Conservation (phyloP, 2,797 vertebrate species). For the Clamator glandarius region DNA sequence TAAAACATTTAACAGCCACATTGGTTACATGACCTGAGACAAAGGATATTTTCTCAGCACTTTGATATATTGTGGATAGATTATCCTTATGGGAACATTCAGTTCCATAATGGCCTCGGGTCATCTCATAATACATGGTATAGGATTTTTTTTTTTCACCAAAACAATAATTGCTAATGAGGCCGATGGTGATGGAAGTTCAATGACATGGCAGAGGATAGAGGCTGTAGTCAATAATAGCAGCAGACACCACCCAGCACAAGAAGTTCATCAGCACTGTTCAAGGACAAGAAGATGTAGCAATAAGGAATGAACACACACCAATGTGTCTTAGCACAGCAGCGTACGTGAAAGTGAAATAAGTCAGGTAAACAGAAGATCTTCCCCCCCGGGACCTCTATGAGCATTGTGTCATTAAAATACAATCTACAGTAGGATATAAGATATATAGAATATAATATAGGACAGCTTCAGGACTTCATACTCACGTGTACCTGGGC, state of each 20-base stretch:
- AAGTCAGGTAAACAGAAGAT: neutral
- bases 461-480: neutral
- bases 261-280: neutral
- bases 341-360: neutral
- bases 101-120: constrained; percentile 55
- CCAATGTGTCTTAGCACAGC: neutral
- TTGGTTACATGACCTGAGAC: constrained; percentile 68
- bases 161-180: constrained; percentile 70
- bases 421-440: neutral
- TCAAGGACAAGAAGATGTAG: constrained; percentile 10
- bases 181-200: constrained; percentile 57
- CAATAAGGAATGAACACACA: neutral
- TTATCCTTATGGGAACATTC: constrained; percentile 64
- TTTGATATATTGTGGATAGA: constrained; percentile 65
- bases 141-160: constrained; percentile 40
- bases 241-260: neutral
- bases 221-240: constrained; percentile 31
- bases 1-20: constrained; percentile 73
- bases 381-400: neutral
- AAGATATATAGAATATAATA: neutral
- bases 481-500: neutral
- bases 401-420: neutral
- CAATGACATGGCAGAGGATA: constrained; percentile 51
- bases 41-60: constrained; percentile 69
- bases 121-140: constrained; percentile 43